Evolutionary conservation across 2,797 vertebrate species (phyloP), one percentile per base, ranked within the genome.

Genomic region (Miichthys miiuy): DNA sequence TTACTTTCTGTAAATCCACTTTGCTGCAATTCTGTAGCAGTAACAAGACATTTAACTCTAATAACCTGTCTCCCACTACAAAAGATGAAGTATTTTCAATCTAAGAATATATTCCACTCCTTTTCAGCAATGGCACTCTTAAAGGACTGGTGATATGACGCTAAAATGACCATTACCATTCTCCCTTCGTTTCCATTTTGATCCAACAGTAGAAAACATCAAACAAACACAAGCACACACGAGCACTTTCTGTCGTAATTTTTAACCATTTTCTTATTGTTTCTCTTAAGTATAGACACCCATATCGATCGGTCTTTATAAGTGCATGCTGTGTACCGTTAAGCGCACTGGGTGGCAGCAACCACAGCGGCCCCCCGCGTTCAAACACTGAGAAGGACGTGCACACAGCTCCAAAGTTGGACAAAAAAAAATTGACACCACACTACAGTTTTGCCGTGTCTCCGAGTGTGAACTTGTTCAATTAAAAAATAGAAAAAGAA

Each of bases 271-370:
- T 47, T 27, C n/a, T 21, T 23, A 2, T 23, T n/a, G 41, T 51
- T 44, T 51, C 1, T 30, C 18, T 68, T 27, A 46, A 17, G 20
- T 42, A 41, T 23, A 55, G 1, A 14, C 20, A 18, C 2, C 10
- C 3, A 13, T 46, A 74, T 56, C 21, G 66, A 70, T 69, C 62
- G 41, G 18, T 47, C 25, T 58, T 61, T 17, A 20, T 18, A 25
- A 17, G 30, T 46, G 50, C 21, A 3, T 41, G 54, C 16, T 64
- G 52, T 30, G 47, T 20, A 10, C 17, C 12, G 2, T n/a, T 23
- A 27, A 11, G 67, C 51, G 3, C 68, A 58, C 12, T 44, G 57
- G 2, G 44, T 20, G 52, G 9, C 21, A 64, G 44, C 55, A 25
- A 16, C 38, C 17, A 7, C 7, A 2, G n/a, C 25, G 18, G 20